Evolutionary conservation across 1,140 invertebrate genomes (phyloP).

Genomic region (Calliopsis andreniformis): DNA sequence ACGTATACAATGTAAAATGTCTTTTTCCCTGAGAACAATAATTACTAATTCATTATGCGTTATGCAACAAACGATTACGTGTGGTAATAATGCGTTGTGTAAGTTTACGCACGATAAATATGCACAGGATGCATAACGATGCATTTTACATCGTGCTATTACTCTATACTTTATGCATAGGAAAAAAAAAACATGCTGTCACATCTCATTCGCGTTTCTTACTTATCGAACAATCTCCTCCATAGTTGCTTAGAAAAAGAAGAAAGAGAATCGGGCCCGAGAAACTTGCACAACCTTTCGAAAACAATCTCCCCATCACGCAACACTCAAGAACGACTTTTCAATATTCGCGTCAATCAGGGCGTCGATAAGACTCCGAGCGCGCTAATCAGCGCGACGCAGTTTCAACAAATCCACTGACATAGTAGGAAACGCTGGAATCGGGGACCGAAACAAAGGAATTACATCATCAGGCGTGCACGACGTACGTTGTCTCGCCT

Average conservation of each 20-base stretch:
- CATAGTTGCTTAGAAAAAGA: not conserved
- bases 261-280: not conserved
- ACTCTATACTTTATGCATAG: not conserved
- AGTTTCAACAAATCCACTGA: not conserved
- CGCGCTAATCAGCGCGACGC: not conserved
- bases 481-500: not conserved
- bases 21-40: constrained; percentile 19
- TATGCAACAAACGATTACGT: constrained; percentile 50
- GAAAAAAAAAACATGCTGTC: not conserved
- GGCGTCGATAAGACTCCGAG: not conserved
- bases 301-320: not conserved
- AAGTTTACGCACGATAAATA: constrained; percentile 50
- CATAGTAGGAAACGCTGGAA: constrained; percentile 3
- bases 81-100: constrained; percentile 44
- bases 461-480: constrained; percentile 9
- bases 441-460: constrained; percentile 20
- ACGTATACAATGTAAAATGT: constrained; percentile 29
- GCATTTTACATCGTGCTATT: constrained; percentile 31
- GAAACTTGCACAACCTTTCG: not conserved
- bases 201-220: not conserved
- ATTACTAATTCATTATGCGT: constrained; percentile 44
- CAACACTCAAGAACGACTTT: not conserved
- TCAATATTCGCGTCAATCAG: not conserved
- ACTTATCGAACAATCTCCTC: not conserved
- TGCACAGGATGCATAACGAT: constrained; percentile 44